A percentile compares a stretch with the other conserved stretches of the same genome.
Evolutionary conservation across 2,888 invertebrate genomes (phyloP).

Genomic region (Sipunculus nudus): DNA sequence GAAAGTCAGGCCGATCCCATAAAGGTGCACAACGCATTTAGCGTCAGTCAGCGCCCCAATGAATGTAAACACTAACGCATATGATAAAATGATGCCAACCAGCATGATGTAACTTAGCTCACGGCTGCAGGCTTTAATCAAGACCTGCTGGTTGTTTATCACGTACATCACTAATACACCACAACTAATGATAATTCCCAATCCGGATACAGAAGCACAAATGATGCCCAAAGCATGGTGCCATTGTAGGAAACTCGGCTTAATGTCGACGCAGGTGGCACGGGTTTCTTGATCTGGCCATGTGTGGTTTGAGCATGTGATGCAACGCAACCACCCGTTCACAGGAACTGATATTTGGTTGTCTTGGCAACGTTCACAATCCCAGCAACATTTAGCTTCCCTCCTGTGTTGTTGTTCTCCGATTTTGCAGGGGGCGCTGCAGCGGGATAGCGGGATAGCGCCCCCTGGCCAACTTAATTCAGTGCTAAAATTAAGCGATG

Average conservation of each 20-base stretch:
- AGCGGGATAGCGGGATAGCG: constrained; percentile 24
- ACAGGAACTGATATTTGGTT: constrained; percentile 30
- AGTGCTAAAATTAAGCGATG: too few relatives aligned
- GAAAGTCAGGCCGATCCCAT: constrained; percentile 40
- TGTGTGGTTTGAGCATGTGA: constrained; percentile 24
- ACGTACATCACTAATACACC: constrained; percentile 30
- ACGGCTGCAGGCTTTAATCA: constrained; percentile 47
- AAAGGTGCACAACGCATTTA: constrained; percentile 29
- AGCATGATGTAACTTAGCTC: constrained; percentile 42
- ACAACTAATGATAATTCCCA: constrained; percentile 25
- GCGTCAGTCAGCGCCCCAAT: constrained; percentile 31
- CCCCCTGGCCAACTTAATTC: constrained; percentile 26
- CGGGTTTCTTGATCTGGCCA: constrained; percentile 38
- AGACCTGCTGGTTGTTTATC: constrained; percentile 26
- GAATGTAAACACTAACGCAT: constrained; percentile 28
- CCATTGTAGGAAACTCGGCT: constrained; percentile 9
- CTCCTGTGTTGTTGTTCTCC: constrained; percentile 32
- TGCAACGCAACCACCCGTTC: constrained; percentile 25
- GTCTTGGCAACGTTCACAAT: constrained; percentile 39
- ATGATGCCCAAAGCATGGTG: constrained; percentile 19
- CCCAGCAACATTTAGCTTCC: constrained; percentile 43
- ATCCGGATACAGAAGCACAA: constrained; percentile 14
- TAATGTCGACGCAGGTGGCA: constrained; percentile 26
- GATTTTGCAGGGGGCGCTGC: constrained; percentile 36
- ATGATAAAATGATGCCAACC: constrained; percentile 31